Evolutionary conservation across 1,140 invertebrate species (phyloP).

Genomic region (Drosophila nannoptera): DNA sequence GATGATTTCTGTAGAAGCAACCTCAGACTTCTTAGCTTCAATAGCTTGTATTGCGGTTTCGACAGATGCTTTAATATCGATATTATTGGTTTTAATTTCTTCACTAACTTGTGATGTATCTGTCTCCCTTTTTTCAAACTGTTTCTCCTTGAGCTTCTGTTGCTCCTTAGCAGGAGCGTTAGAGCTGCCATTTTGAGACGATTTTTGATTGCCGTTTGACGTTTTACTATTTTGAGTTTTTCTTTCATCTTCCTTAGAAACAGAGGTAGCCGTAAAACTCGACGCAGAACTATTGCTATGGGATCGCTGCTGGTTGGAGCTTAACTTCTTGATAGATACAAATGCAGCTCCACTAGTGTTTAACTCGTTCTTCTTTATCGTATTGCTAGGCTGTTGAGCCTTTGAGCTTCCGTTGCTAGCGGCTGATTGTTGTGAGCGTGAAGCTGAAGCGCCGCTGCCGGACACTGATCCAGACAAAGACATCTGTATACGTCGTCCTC

Average conservation of each 20-base stretch:
- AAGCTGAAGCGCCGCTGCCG: slow-evolving; percentile 20
- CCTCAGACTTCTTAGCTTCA: slow-evolving; percentile 12
- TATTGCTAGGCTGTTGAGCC: slow-evolving; percentile 49
- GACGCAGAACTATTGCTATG: slow-evolving; percentile 4
- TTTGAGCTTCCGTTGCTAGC: slow-evolving; percentile 56
- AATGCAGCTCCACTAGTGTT: slow-evolving; percentile 16
- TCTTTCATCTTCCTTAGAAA: slow-evolving; percentile 46
- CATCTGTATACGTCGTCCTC: slow-evolving; percentile 61
- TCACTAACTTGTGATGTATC: slow-evolving; percentile 9
- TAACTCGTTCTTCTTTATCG: slow-evolving; percentile 31
- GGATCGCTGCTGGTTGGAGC: slow-evolving; percentile 12
- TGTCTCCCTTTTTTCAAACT: slow-evolving; percentile 24
- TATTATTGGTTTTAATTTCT: slow-evolving; percentile 18
- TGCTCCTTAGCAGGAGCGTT: slow-evolving; percentile 40
- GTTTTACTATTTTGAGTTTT: slow-evolving; percentile 65
- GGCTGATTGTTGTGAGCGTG: slow-evolving; percentile 46
- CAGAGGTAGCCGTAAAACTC: not conserved
- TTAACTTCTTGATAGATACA: slow-evolving; percentile 44
- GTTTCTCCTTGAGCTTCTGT: slow-evolving; percentile 46
- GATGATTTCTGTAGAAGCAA: slow-evolving; percentile 4
- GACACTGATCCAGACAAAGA: slow-evolving; percentile 40
- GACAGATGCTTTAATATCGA: slow-evolving; percentile 18
- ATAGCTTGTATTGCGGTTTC: slow-evolving; percentile 1
- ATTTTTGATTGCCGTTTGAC: slow-evolving; percentile 55
- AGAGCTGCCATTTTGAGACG: slow-evolving; percentile 51